Base-by-base conservation (phyloP, 2,797 vertebrate species). In the Gymnoscopelus microlampas region DNA sequence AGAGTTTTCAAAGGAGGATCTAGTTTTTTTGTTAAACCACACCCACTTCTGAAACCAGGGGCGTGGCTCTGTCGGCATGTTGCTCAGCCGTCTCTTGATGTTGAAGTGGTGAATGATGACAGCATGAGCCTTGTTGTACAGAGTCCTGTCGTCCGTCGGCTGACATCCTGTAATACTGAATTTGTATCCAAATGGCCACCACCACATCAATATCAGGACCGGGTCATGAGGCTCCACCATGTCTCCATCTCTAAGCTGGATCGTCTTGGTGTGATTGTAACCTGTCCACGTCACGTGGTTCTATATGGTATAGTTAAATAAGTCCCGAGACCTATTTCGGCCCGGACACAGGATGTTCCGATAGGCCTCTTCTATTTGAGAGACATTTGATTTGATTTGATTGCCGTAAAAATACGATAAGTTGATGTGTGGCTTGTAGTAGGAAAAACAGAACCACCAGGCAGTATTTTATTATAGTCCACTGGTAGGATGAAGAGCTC, bases 31-130 rank as follows among this genome's bases (percentile, higher is more conserved):
- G 44, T 84, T 85, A 3, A 12, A 72, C 85, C 85, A 88, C 12
- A 87, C 60, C 87, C 83, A 88, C 55, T 81, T 87, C 64, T 89
- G 84, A 12, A 75, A 63, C 15, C 14, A 24, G 7, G 82, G 81
- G 12, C 78, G 73, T 6, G 72, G 67, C 5, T 59, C 23, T 39
- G 35, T 32, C 0, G 67, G 78, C 19, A 89, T 2, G 2, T 23
- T 23, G 4, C 2, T 1, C 6, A 69, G 3, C 44, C 70, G 78
- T 8, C 11, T 0, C 1, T 13, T 0, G 1, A 89, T 71, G 8
- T 87, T 56, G 50, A 55, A 56, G 74, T 84, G 76, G 58, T 89
- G 82, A 54, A 89, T 50, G 57, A 87, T 3, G 32, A 89, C 69
- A 0, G 71, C 76, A 2, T 86, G 72, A 0, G 81, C 79, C 71